Evolutionary conservation across 2,113 vertebrate species (phyloP).

Genomic region (Gallinago media): DNA sequence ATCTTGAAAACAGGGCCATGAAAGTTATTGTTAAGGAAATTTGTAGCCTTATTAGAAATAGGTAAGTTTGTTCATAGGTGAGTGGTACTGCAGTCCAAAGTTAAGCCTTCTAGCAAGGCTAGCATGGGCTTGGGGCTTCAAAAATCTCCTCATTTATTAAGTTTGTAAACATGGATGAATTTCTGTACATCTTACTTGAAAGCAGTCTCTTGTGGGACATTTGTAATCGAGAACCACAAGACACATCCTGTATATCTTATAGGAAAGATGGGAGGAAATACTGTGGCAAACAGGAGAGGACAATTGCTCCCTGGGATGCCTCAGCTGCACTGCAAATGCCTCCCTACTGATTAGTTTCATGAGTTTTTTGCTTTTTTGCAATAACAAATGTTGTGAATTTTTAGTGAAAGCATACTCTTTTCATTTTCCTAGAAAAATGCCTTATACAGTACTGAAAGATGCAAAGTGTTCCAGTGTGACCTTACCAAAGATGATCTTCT

Average conservation of each 20-base stretch:
- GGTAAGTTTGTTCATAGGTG: background rate
- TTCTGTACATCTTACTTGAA: background rate
- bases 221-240: background rate
- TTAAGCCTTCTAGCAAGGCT: background rate
- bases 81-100: background rate
- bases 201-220: background rate
- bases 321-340: background rate
- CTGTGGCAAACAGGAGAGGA: background rate
- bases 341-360: background rate
- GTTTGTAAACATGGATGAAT: background rate
- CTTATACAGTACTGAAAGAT: slow-evolving; percentile 82
- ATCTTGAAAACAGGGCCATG: background rate
- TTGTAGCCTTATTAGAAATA: background rate
- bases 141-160: background rate
- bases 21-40: background rate
- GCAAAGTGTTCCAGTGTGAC: slow-evolving; percentile 94
- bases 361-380: background rate
- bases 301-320: background rate
- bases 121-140: background rate
- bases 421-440: slow-evolving; percentile 83
- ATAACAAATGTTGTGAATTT: background rate
- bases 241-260: background rate
- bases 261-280: background rate
- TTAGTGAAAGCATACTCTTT: background rate
- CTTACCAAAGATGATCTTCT: slow-evolving; percentile 90